Evolutionary conservation across 2,797 vertebrate genomes (phyloP), one percentile per base, ranked within the genome.

Genomic region (Holocentrus rufus): DNA sequence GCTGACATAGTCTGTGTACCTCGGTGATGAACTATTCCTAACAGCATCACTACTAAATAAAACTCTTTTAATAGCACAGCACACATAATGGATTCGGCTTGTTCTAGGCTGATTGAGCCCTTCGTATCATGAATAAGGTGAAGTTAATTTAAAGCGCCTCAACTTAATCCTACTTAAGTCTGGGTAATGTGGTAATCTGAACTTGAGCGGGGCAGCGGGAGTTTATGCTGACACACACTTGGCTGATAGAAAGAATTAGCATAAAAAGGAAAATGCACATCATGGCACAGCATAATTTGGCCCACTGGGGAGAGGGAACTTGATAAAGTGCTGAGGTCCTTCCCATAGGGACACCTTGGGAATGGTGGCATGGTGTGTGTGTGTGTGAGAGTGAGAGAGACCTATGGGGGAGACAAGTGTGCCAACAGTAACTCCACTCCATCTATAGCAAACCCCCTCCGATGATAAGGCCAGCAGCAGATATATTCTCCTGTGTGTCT

Each of bases 111-210:
- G 78, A 87, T 84, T 84, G 79, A 89, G 76, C 15, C 69, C 74
- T 78, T 86, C 30, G 42, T 73, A 84, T 73, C 79, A 61, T 39
- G 63, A 81, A 77, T 78, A 68, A 77, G 72, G 73, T 76, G 65
- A 83, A 82, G 88, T 87, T 90, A 86, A 89, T 90, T 90, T 80
- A 72, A 88, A 77, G 84, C 49, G 9, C 81, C 68, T 77, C 58
- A 56, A 76, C 88, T 82, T 91, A 92, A 92, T 93, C 89, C 88
- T 84, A 73, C 82, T 90, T 87, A 90, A 88, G 79, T 84, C 80
- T 34, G 87, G 76, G 68, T 87, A 82, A 88, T 84, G 84, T 83
- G 74, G 76, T 80, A 84, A 89, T 87, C 76, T 23, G 76, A 88
- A 75, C 78, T 78, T 39, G 67, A 85, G 88, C 73, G 14, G 67